Conservation (phyloP, 2,888 invertebrate species). For the Leucania comma region DNA sequence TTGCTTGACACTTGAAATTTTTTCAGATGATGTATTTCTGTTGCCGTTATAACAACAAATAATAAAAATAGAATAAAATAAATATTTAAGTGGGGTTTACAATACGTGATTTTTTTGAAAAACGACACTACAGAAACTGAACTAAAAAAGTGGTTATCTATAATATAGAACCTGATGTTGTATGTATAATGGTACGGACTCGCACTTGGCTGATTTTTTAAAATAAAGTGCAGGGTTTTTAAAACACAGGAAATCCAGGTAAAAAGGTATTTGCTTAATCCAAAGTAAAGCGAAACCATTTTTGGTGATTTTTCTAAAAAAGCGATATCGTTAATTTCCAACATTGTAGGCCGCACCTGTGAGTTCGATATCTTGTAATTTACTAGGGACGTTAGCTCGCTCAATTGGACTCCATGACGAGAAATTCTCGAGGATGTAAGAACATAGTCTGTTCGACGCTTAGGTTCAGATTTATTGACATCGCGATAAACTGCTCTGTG, state of each 20-base stretch:
- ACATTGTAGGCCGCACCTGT: constrained; percentile 43
- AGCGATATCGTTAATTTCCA: constrained; percentile 42
- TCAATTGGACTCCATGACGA: constrained; percentile 68
- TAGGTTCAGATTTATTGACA: constrained; percentile 83
- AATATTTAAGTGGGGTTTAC: no score
- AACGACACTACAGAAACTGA: no score
- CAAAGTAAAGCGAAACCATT: constrained; percentile 24
- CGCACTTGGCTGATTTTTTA: no score
- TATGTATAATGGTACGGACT: no score
- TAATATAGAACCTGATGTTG: no score
- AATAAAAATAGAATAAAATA: no score
- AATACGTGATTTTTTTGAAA: no score
- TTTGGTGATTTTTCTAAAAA: constrained; percentile 21
- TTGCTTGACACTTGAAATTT: no score
- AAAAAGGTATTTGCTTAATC: constrained; percentile 28
- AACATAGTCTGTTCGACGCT: constrained; percentile 73
- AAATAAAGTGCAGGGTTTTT: background rate
- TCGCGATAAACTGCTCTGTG: constrained; percentile 82
- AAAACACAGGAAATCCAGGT: background rate
- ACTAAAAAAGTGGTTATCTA: no score
- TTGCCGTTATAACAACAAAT: no score
- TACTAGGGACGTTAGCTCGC: constrained; percentile 57
- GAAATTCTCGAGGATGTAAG: constrained; percentile 72
- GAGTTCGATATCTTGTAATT: constrained; percentile 58
- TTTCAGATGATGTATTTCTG: no score